Evolutionary conservation across 1,140 invertebrate genomes (phyloP), one percentile per base, ranked within the genome.

Genomic region (Maniola jurtina): DNA sequence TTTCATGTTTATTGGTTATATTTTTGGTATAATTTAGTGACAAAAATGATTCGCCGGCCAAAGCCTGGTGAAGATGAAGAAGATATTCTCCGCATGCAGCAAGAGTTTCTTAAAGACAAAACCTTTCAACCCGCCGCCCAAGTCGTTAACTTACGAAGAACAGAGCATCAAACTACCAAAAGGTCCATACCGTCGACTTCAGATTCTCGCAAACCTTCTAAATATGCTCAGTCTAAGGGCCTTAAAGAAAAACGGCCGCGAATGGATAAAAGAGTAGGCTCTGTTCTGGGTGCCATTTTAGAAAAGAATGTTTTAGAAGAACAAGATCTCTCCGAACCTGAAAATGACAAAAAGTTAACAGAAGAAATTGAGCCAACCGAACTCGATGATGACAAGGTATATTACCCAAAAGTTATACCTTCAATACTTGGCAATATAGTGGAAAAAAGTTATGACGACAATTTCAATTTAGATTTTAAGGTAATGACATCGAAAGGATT

Each of bases 61-160:
- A 94, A 93, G 71, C 92, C 92, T 1, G 91, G 88, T 5, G 95
- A 95, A 75, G 92, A 81, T 35, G 95, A 95, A 71, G 93, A 95
- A 16, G 94, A 95, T 73, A 89, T 96, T 48, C 89, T 95, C 14
- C 92, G 91, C 47, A 93, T 95, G 92, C 95, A 95, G 76, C 92
- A 94, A 68, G 93, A 94, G 59, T 96, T 94, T 75, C 73, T 94
- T 2, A 78, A 88, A 25, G 88, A 93, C 72, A 92, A 92, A 25
- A 84, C 90, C 55, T 78, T 92, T 14, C 83, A 92, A 58, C 92
- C 94, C 2, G 92, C 94, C 0, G 94, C 93, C 1, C 93, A 93
- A 76, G 84, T 94, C 48, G 85, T 93, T 8, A 93, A 93, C 73
- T 77, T 92, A 58, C 85, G 92, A 48, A 89, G 72, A n/a, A 72